These are phyloP conservation scores for Gopherus flavomarginatus DNA, from an alignment of 2,113 vertebrate species.

Conservation along the genomic window DNA sequence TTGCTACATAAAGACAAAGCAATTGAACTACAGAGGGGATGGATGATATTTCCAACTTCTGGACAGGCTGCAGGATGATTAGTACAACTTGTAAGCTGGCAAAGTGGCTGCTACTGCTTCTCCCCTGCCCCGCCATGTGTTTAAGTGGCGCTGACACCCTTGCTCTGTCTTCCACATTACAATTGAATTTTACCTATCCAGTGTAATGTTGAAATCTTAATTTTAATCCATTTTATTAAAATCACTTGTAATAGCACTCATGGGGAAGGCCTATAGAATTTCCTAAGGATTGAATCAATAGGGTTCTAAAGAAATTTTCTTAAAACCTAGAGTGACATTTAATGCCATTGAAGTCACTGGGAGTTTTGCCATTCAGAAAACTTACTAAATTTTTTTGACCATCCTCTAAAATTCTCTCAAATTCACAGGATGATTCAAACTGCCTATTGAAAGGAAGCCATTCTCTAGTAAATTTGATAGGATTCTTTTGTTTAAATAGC, in stretches of 20 bases:
- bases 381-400: background rate
- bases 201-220: background rate
- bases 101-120: background rate
- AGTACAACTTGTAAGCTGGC: background rate
- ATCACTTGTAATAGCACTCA: background rate
- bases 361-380: background rate
- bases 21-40: rapidly evolving
- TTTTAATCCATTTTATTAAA: background rate
- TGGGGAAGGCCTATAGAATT: background rate
- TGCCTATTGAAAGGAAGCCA: background rate
- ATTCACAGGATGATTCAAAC: background rate
- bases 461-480: background rate
- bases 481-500: background rate
- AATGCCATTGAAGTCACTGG: background rate
- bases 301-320: background rate
- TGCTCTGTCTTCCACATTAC: background rate
- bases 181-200: background rate
- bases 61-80: background rate
- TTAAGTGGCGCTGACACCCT: background rate
- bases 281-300: background rate
- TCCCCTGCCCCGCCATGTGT: background rate
- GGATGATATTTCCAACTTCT: background rate
- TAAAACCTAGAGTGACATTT: background rate
- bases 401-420: background rate
- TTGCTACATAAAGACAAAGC: background rate